Evolutionary conservation across 2,797 vertebrate genomes (phyloP), one percentile per base, ranked within the genome.

Genomic region (Chaunax sp.): DNA sequence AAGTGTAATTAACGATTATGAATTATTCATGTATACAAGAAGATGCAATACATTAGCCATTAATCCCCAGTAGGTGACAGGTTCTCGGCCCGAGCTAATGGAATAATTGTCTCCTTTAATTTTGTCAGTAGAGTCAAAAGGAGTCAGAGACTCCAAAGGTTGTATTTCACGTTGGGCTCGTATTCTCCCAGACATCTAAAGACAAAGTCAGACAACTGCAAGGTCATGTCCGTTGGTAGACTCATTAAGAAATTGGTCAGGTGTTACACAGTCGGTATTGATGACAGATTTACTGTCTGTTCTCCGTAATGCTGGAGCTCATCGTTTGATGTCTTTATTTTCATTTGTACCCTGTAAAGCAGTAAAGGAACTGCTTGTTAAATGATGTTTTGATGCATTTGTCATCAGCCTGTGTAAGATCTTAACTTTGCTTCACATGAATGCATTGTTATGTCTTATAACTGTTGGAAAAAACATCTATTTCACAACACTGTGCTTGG

Each of bases 11-110:
- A 85, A 85, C 50, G 38, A 65, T 22, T 20, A 73, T 90, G 70
- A 83, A 90, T 88, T 78, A 90, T 90, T 84, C 75, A 90, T 72
- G 40, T 45, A 11, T 68, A 83, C 77, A 75, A 28, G 78, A 69
- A 81, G 81, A 75, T 52, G 51, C 74, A 59, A 80, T 82, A 63
- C 72, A 80, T 88, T 83, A 83, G 73, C 43, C 50, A 62, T 69
- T 77, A 65, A 69, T 69, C 59, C 78, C 61, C 66, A 61, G 77
- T 72, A 68, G 79, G 82, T 80, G 86, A 84, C 74, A 75, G 70
- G 65, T 75, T 73, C 63, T 60, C 53, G 3, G 67, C 58, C 66
- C 30, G 1, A 25, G 64, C 71, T 90, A 87, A 87, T 86, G 84
- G 80, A 81, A 72, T 83, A 76, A 85, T 84, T 81, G 79, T 83